phyloP scores from a whole-genome alignment of 2,113 vertebrate species.

The Perca schrenkii region DNA sequence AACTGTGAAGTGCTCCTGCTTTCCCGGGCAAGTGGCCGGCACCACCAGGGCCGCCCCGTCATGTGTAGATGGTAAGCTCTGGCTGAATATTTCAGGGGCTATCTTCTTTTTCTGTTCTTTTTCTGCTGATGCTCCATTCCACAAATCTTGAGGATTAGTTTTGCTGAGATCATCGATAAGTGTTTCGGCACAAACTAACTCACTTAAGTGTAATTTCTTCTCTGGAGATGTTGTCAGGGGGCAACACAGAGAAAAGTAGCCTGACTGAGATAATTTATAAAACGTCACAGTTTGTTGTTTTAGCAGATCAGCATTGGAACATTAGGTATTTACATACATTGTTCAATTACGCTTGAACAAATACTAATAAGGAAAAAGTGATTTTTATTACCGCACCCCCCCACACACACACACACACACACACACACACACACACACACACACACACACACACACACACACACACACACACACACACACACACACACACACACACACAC shows the following conservation, averaged over 20 bases:
- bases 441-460: neutral
- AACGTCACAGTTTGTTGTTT: neutral
- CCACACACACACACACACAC: too few species aligned
- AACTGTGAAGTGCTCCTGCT: constrained; percentile 99
- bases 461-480: too few species aligned
- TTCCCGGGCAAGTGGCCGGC: constrained; percentile 97
- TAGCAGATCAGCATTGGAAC: neutral
- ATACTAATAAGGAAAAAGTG: neutral
- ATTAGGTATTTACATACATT: neutral
- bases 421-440: neutral
- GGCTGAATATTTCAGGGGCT: constrained; percentile 23
- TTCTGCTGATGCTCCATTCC: constrained; percentile 38
- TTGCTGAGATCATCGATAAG: constrained; percentile 48
- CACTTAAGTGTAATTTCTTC: constrained; percentile 12
- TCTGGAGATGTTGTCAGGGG: neutral
- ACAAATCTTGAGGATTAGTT: constrained; percentile 28
- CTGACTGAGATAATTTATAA: neutral
- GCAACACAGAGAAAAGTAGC: neutral
- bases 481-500: neutral
- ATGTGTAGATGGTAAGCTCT: constrained; percentile 94
- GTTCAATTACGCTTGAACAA: neutral
- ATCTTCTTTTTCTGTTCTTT: neutral
- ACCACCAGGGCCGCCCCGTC: constrained; percentile 96
- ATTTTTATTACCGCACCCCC: neutral
- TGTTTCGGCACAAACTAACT: constrained; percentile 2